Evolutionary conservation across 2,113 vertebrate genomes (phyloP), one percentile per base, ranked within the genome.

Genomic region (Maylandia zebra): DNA sequence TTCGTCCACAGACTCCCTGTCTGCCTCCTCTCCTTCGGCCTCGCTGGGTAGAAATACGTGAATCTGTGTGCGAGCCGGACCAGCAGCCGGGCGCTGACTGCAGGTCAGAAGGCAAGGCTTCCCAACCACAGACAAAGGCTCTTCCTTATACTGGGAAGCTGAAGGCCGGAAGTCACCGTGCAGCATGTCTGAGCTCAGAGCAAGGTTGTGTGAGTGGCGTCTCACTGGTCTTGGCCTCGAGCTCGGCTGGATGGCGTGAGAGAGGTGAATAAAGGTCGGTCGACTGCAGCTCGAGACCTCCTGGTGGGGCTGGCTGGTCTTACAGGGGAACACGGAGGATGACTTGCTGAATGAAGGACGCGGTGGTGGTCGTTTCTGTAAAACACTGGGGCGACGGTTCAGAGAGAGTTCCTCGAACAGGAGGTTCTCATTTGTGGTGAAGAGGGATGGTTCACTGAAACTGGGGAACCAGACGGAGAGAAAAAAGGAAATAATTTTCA

Each of bases 21-120:
- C 96, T 9, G 66, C 82, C 43, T 95, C 96, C 93, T 94, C 96
- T 16, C 52, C 64, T 30, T 88, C 91, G 0, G 82, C 90, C 85
- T 95, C 95, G 0, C 87, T 91, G 48, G 96, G 97, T 24, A 97
- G 82, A 57, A 96, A 97, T 41, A 97, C 91, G 2, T 97, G 97
- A 6, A 97, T 92, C 90, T 97, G 95, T 12, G 91, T 84, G 53
- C 95, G 95, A 45, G 81, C 45, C 2, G 82, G 71, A 45, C 86
- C 19, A 16, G 85, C 52, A 2, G 83, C 4, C 1, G 82, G 50
- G 4, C 90, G 90, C 2, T 69, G 87, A 32, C 87, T 6, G 76
- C 85, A 81, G 34, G 82, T 57, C 3, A 81, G 91, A 22, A 94
- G 88, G 80, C 95, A 96, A 1, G 93, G 93, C 27, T 74, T 95